These are phyloP conservation scores for Volucella inflata DNA, from an alignment of 2,888 invertebrate genomes.

Conservation along the genomic window DNA sequence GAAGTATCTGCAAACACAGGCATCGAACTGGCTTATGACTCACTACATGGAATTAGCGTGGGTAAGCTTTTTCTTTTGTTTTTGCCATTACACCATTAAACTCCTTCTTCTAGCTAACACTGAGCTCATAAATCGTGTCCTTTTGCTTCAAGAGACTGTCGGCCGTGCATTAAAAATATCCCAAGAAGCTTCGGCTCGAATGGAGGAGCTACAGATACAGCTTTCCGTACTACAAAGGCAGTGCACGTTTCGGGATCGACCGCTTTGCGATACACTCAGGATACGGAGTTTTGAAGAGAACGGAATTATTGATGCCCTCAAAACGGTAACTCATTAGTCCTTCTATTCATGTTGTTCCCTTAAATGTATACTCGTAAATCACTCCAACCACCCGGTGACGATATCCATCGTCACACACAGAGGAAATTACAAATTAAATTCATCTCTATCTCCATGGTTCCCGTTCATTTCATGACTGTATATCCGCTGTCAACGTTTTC, in stretches of 20 bases:
- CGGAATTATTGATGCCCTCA: slow-evolving; percentile 83
- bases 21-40: slow-evolving; percentile 89
- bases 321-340: slow-evolving; percentile 80
- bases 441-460: slow-evolving; percentile 18
- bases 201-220: slow-evolving; percentile 84
- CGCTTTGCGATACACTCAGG: slow-evolving; percentile 91
- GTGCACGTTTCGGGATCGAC: slow-evolving; percentile 88
- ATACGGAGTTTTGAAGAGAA: slow-evolving; percentile 87
- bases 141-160: slow-evolving; percentile 83
- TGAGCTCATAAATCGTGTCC: slow-evolving; percentile 83
- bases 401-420: slow-evolving; percentile 12
- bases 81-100: slow-evolving; percentile 13
- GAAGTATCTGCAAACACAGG: slow-evolving; percentile 90
- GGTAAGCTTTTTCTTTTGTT: slow-evolving; percentile 84
- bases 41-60: slow-evolving; percentile 88
- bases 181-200: slow-evolving; percentile 83
- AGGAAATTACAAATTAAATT: slow-evolving; percentile 51
- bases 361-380: slow-evolving; percentile 10
- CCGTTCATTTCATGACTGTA: slow-evolving; percentile 35
- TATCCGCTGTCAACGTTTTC: not conserved
- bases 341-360: slow-evolving; percentile 20
- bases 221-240: slow-evolving; percentile 85
- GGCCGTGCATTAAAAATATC: slow-evolving; percentile 83
- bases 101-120: slow-evolving; percentile 79
- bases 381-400: not conserved